Evolutionary conservation across 2,113 vertebrate genomes (phyloP), one percentile per base, ranked within the genome.

Genomic region (Planiliza haematocheilus): DNA sequence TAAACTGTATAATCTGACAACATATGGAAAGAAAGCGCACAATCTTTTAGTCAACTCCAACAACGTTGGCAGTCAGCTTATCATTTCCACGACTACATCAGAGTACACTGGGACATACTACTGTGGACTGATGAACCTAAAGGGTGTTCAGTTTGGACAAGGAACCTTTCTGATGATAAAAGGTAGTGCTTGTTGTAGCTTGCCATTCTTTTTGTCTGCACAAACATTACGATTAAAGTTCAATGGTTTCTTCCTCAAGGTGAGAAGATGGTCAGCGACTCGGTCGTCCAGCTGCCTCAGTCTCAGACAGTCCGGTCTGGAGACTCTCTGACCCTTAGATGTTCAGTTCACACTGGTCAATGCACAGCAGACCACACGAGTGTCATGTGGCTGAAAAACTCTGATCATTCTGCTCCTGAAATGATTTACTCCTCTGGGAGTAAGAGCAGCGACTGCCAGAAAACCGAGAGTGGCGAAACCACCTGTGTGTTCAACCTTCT

Each of bases 301-400:
- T 65, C 53, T 64, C 7, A 21, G 12, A 37, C 43, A n/a, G 24
- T 64, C 17, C 55, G 68, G n/a, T 52, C 4, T 16, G 84, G 65
- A 45, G 59, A 48, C 58, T 84, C 71, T 42, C 56, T 70, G 62
- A 74, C 67, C 34, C 73, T 89, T 34, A 82, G 51, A 43, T 91
- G 87, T 53, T 77, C 74, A 4, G 55, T 86, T 64, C 3, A 0
- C 34, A 41, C 52, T 18, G 41, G 43, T 18, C 51, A 11, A 36
- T 81, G 81, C 63, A 24, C 48, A 17, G 66, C 63, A 55, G 48
- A 81, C 53, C 80, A 82, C 51, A 82, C 4, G 0, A 39, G 12
- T 21, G 62, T 88, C 50, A 60, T 38, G 12, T 89, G 74, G 82
- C 37, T 86, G 20, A 86, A 63, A 81, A 63, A 10, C n/a, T 74